These are phyloP conservation scores for Latrodectus geometricus DNA, from an alignment of 1,140 invertebrate genomes.

Conservation along the genomic window DNA sequence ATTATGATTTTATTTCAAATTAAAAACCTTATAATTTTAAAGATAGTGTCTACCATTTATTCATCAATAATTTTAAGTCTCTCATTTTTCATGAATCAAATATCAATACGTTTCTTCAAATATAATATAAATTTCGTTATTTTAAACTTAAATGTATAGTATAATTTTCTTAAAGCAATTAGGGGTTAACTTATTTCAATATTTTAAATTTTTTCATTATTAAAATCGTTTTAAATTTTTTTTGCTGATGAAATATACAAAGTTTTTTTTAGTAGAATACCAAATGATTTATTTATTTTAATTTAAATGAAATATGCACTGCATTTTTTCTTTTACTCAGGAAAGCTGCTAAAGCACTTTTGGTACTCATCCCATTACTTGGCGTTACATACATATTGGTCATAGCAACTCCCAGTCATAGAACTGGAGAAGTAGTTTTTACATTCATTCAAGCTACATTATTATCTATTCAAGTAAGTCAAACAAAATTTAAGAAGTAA, in stretches of 20 bases:
- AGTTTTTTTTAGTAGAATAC: background rate
- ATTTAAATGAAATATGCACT: background rate
- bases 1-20: too few species aligned
- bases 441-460: constrained; percentile 59
- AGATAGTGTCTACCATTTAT: too few species aligned
- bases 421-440: constrained; percentile 60
- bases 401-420: constrained; percentile 76
- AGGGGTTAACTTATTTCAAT: background rate
- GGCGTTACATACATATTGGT: constrained; percentile 88
- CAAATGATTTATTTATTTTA: background rate
- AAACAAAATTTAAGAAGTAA: background rate
- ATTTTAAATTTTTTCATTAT: background rate
- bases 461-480: constrained; percentile 67
- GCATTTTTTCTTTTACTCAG: constrained; percentile 66
- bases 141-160: background rate
- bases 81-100: too few species aligned
- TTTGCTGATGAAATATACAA: background rate
- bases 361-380: constrained; percentile 87
- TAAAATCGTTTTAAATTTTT: background rate
- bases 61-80: too few species aligned
- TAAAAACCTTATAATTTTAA: too few species aligned
- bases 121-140: too few species aligned
- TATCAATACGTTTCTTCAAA: too few species aligned
- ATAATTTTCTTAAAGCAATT: background rate
- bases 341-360: constrained; percentile 87